These are phyloP conservation scores for Escarpia spicata DNA, from an alignment of 2,888 invertebrate species.

Conservation along the genomic window DNA sequence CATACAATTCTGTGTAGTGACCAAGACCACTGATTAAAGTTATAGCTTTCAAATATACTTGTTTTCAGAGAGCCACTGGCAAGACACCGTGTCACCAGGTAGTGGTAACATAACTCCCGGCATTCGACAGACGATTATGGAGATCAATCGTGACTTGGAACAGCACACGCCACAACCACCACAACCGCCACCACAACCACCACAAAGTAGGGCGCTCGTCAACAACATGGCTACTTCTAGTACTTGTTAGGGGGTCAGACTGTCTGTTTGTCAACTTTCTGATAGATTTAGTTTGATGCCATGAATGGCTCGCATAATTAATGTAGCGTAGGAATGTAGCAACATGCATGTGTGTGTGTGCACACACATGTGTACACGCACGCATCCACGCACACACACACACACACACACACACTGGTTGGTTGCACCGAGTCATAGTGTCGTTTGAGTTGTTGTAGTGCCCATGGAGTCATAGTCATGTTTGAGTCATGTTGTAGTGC, in stretches of 20 bases:
- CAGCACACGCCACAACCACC: background rate
- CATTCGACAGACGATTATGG: background rate
- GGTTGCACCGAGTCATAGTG: no score
- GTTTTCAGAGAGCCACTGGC: background rate
- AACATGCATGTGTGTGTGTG: no score
- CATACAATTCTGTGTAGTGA: no score
- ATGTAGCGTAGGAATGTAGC: no score
- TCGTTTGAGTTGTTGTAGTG: background rate
- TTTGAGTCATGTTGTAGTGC: background rate
- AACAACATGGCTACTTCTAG: background rate
- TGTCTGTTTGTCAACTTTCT: no score
- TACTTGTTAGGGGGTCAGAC: background rate
- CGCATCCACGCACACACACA: no score
- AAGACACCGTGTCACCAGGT: background rate
- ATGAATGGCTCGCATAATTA: no score
- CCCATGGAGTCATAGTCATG: no score
- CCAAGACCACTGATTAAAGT: no score
- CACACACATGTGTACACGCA: no score
- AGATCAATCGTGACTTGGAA: background rate
- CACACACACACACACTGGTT: no score
- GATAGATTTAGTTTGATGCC: no score
- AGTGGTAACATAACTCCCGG: background rate
- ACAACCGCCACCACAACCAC: background rate
- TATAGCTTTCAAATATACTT: background rate
- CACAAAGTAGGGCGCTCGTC: background rate